phyloP scores from a whole-genome alignment of 2,797 vertebrate species.

The Morelia viridis region DNA sequence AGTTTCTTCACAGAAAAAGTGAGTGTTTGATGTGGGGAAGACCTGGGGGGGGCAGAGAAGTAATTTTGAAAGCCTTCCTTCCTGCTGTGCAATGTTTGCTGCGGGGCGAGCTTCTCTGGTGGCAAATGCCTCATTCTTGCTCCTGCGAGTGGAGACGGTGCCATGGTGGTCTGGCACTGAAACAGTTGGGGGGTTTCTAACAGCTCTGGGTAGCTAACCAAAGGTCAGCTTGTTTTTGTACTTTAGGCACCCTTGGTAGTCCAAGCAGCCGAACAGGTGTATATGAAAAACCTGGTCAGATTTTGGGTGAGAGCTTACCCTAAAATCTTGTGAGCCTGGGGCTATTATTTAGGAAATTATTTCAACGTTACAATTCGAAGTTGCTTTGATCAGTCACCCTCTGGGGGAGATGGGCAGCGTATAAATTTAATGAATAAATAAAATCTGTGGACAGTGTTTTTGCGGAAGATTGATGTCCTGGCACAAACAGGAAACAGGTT shows the following conservation, averaged over 20 bases:
- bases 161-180: not conserved
- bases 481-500: no score
- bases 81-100: not conserved
- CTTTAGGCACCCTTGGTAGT: not conserved
- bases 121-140: not conserved
- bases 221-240: not conserved
- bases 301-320: no score
- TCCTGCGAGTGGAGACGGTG: not conserved
- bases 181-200: not conserved
- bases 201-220: not conserved
- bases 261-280: not conserved
- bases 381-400: no score
- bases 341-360: no score
- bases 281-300: no score
- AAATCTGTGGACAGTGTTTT: no score
- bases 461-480: no score
- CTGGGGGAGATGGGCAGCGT: no score
- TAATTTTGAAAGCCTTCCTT: not conserved
- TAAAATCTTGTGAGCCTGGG: no score
- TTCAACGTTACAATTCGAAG: no score
- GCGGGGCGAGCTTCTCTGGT: not conserved
- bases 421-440: no score
- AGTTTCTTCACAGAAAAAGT: slow-evolving; percentile 96
- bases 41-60: not conserved
- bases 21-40: slow-evolving; percentile 66